Percentiles rank a stretch among this genome's conserved stretches.
Conservation (phyloP, 2,797 vertebrate genomes). For the Esox masquinongy region DNA sequence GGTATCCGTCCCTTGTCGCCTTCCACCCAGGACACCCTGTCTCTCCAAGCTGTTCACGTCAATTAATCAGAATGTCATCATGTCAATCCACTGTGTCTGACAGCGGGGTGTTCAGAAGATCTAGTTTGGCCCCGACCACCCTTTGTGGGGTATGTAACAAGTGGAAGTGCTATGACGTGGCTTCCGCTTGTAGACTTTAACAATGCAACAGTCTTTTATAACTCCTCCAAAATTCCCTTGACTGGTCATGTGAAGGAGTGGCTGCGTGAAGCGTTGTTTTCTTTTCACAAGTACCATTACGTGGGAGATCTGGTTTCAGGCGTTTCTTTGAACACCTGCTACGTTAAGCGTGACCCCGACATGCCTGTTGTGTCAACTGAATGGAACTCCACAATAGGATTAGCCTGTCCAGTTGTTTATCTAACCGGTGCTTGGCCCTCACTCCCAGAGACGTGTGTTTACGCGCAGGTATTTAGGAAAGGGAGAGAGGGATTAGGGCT, state of each 20-base stretch:
- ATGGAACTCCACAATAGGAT: slow-evolving; percentile 25
- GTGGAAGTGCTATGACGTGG: too few species aligned
- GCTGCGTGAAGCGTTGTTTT: too few species aligned
- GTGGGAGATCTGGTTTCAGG: too few species aligned
- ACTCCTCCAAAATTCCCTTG: too few species aligned
- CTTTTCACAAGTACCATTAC: too few species aligned
- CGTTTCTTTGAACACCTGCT: too few species aligned
- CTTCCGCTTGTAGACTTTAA: too few species aligned
- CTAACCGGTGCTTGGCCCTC: slow-evolving; percentile 20
- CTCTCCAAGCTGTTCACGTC: not conserved
- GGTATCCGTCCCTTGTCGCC: not conserved
- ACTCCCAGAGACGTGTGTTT: slow-evolving; percentile 24
- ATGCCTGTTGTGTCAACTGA: slow-evolving; percentile 1
- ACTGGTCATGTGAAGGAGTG: too few species aligned
- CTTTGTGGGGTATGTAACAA: too few species aligned
- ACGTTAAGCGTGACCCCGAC: too few species aligned
- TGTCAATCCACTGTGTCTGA: not conserved
- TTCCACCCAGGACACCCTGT: not conserved
- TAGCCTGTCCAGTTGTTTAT: slow-evolving; percentile 15
- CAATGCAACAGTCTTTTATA: too few species aligned
- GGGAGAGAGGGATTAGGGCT: slow-evolving; percentile 8
- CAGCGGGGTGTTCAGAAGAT: not conserved
- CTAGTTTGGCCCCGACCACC: not conserved
- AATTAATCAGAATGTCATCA: not conserved
- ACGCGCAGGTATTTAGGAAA: slow-evolving; percentile 21